Evolutionary conservation across 2,113 vertebrate species (phyloP).

Genomic region (Grammomys dolichurus): DNA sequence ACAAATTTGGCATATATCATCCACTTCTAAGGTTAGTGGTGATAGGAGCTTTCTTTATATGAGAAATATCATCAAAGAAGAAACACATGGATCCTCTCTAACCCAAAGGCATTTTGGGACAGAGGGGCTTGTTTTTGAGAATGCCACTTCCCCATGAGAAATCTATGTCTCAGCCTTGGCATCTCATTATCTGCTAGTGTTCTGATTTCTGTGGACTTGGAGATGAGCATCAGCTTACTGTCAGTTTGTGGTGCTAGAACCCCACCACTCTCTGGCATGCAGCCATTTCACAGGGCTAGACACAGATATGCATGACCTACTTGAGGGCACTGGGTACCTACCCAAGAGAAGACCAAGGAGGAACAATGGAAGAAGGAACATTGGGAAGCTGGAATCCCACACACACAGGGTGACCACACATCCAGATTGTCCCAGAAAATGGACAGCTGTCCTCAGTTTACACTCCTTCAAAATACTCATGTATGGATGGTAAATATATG

Average conservation of each 20-base stretch:
- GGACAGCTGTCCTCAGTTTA: neutral
- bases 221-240: neutral
- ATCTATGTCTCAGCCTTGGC: neutral
- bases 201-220: neutral
- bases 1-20: neutral
- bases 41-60: neutral
- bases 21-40: neutral
- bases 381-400: neutral
- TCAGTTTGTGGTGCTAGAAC: neutral
- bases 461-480: neutral
- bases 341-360: neutral
- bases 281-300: accelerated
- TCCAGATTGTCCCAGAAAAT: neutral
- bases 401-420: neutral
- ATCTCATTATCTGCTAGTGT: neutral
- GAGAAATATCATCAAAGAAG: neutral
- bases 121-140: neutral
- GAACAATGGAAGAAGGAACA: neutral
- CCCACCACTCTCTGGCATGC: neutral
- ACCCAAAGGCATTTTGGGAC: neutral
- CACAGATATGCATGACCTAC: neutral
- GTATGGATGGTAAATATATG: neutral
- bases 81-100: neutral
- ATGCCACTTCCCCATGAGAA: conserved; percentile 12
- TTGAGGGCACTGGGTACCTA: neutral